Evolutionary conservation across 2,888 invertebrate species (phyloP).

Genomic region (Heterodera filipjevi): DNA sequence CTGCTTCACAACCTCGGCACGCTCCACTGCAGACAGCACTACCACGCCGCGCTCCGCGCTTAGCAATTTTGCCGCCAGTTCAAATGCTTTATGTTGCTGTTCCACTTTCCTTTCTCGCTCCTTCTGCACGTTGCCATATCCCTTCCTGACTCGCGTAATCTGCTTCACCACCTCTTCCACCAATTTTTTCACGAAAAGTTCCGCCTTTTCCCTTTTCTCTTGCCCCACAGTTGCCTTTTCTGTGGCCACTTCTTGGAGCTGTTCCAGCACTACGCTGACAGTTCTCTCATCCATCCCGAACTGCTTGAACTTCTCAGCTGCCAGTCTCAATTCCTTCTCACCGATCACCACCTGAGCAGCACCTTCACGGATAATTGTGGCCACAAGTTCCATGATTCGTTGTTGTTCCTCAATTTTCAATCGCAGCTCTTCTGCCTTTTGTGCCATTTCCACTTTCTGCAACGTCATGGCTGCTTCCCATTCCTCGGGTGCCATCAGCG

Average conservation of each 20-base stretch:
- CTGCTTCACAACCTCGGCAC: conserved; percentile 1
- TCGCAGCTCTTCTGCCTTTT: not conserved
- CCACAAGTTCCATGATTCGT: not conserved
- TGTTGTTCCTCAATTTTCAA: not conserved
- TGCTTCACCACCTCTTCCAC: conserved; percentile 14
- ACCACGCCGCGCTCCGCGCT: not conserved
- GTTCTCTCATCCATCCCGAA: not conserved
- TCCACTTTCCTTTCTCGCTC: not conserved
- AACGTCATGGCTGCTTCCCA: not conserved
- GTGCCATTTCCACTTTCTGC: not conserved
- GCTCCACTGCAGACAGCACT: conserved; percentile 12
- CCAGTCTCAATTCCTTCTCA: not conserved
- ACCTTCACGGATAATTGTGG: not conserved
- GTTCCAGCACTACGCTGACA: not conserved
- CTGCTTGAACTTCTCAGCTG: not conserved
- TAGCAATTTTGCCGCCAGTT: conserved; percentile 1
- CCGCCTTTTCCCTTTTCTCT: not conserved
- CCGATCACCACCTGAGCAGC: not conserved
- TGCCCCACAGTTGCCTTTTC: not conserved
- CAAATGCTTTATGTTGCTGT: not conserved
- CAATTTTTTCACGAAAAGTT: not conserved
- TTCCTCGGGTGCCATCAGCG: not conserved
- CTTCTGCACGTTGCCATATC: conserved; percentile 20
- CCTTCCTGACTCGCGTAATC: conserved; percentile 9
- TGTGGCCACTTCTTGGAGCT: not conserved